Evolutionary conservation across 2,113 vertebrate genomes (phyloP).

Genomic region (Panthera leo): DNA sequence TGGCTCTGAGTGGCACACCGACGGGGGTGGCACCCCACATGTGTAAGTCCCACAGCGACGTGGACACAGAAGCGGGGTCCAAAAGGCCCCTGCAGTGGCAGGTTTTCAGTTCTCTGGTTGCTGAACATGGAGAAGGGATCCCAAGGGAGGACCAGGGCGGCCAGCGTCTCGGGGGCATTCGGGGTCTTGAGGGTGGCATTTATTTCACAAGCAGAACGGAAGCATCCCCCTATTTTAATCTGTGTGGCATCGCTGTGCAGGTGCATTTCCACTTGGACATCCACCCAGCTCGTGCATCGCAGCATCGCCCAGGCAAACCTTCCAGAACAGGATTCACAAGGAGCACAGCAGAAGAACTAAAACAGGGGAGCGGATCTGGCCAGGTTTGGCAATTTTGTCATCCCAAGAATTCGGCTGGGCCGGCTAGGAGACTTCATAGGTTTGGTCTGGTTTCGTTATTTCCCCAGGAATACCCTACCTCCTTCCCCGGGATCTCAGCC

Average conservation of each 20-base stretch:
- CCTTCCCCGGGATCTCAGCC: neutral
- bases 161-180: rapidly evolving
- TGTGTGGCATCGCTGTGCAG: rapidly evolving
- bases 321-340: neutral
- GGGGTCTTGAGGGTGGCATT: neutral
- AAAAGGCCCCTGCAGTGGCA: rapidly evolving
- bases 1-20: rapidly evolving
- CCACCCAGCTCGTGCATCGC: rapidly evolving
- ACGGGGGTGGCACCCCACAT: neutral
- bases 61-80: neutral
- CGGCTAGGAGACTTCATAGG: neutral
- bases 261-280: neutral
- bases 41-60: rapidly evolving
- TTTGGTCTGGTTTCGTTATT: no score
- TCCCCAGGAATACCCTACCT: neutral
- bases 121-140: neutral
- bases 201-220: rapidly evolving
- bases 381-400: neutral
- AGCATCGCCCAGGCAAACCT: neutral
- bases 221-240: no score
- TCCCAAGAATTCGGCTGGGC: neutral
- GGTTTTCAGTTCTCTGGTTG: neutral
- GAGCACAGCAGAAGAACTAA: neutral
- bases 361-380: no score
- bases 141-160: neutral